These are phyloP conservation scores for Oryzias curvinotus DNA, from an alignment of 2,113 vertebrate species.

Conservation along the genomic window DNA sequence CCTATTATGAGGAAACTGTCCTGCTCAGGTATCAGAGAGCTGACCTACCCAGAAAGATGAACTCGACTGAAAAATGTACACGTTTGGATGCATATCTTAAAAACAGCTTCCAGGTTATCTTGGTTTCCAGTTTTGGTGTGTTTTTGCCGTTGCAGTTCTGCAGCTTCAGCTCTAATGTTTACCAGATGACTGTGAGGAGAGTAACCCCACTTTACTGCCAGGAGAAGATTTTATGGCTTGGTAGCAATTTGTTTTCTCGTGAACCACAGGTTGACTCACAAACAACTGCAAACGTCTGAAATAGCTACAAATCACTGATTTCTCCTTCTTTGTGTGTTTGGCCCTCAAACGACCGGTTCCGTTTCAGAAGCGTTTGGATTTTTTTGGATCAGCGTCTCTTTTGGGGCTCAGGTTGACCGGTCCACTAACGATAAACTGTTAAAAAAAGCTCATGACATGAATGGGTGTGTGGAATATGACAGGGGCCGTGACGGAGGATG, in stretches of 20 bases:
- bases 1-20: constrained; percentile 2
- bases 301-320: constrained; percentile 24
- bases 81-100: constrained; percentile 16
- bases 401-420: no score
- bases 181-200: constrained; percentile 68
- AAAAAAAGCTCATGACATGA: no score
- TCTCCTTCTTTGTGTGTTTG: background rate
- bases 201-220: constrained; percentile 46
- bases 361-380: no score
- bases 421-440: no score
- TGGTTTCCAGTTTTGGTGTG: constrained; percentile 23
- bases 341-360: no score
- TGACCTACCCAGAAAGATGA: background rate
- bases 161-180: constrained; percentile 65
- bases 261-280: constrained; percentile 69
- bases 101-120: constrained; percentile 23
- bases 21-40: background rate
- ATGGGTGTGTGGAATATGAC: no score
- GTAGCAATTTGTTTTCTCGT: constrained; percentile 74
- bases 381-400: no score
- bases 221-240: constrained; percentile 67
- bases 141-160: constrained; percentile 36
- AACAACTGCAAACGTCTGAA: constrained; percentile 48
- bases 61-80: constrained; percentile 2
- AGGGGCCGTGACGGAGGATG: no score